Percentiles rank a stretch among this genome's conserved stretches.
Evolutionary conservation across 2,113 vertebrate species (phyloP).

Genomic region (Chrysemys picta): DNA sequence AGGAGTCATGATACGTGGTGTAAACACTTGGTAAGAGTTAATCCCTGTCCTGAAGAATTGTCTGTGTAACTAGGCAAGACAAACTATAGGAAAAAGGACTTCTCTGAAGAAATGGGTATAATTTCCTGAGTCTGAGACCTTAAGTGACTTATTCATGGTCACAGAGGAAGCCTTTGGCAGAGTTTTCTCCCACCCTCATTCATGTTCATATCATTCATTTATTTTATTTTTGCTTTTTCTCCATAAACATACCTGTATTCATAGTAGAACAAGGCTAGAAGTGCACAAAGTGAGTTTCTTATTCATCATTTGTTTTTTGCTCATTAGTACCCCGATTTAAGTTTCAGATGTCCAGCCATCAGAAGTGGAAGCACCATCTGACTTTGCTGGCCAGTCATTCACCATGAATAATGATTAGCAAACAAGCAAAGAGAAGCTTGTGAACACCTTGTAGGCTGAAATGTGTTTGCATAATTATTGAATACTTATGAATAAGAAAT

Average conservation of each 20-base stretch:
- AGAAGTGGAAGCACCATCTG: not conserved
- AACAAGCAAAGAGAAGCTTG: not conserved
- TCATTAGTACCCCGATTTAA: not conserved
- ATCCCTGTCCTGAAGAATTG: not conserved
- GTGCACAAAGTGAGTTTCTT: not conserved
- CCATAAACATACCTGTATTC: not conserved
- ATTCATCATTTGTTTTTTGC: not conserved
- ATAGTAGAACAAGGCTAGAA: not conserved
- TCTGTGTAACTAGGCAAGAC: not conserved
- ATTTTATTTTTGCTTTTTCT: not conserved
- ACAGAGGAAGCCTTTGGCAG: not conserved
- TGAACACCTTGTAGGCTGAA: not conserved
- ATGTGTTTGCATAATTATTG: not conserved
- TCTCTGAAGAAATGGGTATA: no score
- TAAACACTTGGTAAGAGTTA: not conserved
- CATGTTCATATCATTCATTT: not conserved
- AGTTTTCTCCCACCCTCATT: not conserved
- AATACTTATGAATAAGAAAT: not conserved
- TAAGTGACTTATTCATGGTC: not conserved
- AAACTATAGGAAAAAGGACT: not conserved
- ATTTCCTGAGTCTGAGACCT: not conserved
- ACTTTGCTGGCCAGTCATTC: not conserved
- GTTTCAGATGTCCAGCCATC: not conserved
- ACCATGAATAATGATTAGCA: rapidly evolving
- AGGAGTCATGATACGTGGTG: not conserved